Evolutionary conservation across 2,888 invertebrate species (phyloP).

Genomic region (Eupithecia exiguata): DNA sequence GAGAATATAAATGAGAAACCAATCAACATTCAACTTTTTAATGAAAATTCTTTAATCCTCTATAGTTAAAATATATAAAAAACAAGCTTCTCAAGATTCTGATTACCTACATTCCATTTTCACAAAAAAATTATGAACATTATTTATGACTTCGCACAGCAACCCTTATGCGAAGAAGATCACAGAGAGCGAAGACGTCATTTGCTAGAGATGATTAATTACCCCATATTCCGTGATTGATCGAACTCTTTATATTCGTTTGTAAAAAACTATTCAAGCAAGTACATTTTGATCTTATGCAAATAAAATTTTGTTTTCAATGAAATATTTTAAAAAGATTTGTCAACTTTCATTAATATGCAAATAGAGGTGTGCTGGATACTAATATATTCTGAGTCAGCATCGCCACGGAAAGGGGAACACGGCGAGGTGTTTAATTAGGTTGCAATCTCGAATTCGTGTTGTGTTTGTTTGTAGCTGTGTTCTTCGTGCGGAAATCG

Average conservation of each 20-base stretch:
- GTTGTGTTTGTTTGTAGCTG: conserved; percentile 41
- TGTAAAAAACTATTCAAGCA: conserved; percentile 48
- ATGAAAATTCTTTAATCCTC: neutral
- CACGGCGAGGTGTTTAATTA: conserved; percentile 65
- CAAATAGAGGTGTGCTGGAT: conserved; percentile 62
- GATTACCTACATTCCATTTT: conserved; percentile 2
- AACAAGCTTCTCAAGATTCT: neutral
- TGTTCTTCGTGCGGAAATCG: conserved; percentile 58
- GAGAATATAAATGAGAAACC: conserved; percentile 36
- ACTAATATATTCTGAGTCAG: conserved; percentile 54
- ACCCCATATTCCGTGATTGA: conserved; percentile 69
- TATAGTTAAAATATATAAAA: neutral
- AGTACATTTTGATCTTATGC: conserved; percentile 55
- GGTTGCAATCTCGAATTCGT: conserved; percentile 67
- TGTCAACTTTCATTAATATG: conserved; percentile 68
- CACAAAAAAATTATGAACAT: conserved; percentile 3
- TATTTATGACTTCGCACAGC: conserved; percentile 25
- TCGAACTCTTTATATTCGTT: conserved; percentile 61
- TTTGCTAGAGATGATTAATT: conserved; percentile 77
- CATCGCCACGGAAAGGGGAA: conserved; percentile 45
- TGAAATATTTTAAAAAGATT: conserved; percentile 73
- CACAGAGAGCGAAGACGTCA: conserved; percentile 41
- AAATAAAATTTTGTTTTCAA: conserved; percentile 57
- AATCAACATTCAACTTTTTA: conserved; percentile 33
- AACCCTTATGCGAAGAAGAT: conserved; percentile 60